phyloP scores from a whole-genome alignment of 2,888 invertebrate species.

The Saturnia pavonia region DNA sequence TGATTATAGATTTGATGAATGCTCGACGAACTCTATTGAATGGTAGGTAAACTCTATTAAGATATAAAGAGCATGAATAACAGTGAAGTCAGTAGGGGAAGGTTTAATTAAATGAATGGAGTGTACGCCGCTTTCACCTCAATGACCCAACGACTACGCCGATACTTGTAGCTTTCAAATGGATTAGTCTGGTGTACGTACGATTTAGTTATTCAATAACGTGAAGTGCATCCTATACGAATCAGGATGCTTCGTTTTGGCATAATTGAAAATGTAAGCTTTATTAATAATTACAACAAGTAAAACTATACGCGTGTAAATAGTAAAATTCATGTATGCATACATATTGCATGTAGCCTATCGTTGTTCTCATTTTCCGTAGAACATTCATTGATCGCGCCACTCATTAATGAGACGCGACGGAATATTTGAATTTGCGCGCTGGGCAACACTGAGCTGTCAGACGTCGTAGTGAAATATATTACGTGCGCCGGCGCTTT shows the following conservation, averaged over 20 bases:
- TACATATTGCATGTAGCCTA: too few species aligned
- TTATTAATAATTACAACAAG: neutral
- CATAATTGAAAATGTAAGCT: neutral
- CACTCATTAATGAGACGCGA: too few species aligned
- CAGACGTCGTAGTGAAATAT: too few species aligned
- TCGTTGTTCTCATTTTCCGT: too few species aligned
- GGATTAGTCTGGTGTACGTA: slow-evolving; percentile 68
- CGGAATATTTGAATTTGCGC: too few species aligned
- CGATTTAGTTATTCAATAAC: slow-evolving; percentile 53
- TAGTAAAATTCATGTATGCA: too few species aligned
- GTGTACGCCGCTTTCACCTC: slow-evolving; percentile 29
- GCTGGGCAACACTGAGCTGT: too few species aligned
- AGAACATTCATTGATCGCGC: too few species aligned
- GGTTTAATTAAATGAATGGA: slow-evolving; percentile 77
- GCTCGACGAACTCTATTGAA: slow-evolving; percentile 17
- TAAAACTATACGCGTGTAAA: too few species aligned
- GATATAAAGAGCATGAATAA: slow-evolving; percentile 40
- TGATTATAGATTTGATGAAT: slow-evolving; percentile 12
- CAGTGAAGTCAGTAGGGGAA: slow-evolving; percentile 47
- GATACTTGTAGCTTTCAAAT: slow-evolving; percentile 59
- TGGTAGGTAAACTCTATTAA: slow-evolving; percentile 30
- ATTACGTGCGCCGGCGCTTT: too few species aligned
- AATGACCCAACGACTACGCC: slow-evolving; percentile 28
- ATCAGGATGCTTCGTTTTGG: neutral
- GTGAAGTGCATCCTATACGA: slow-evolving; percentile 35